Conservation (phyloP, 2,113 vertebrate genomes). For the Nannobrachium achirus region DNA sequence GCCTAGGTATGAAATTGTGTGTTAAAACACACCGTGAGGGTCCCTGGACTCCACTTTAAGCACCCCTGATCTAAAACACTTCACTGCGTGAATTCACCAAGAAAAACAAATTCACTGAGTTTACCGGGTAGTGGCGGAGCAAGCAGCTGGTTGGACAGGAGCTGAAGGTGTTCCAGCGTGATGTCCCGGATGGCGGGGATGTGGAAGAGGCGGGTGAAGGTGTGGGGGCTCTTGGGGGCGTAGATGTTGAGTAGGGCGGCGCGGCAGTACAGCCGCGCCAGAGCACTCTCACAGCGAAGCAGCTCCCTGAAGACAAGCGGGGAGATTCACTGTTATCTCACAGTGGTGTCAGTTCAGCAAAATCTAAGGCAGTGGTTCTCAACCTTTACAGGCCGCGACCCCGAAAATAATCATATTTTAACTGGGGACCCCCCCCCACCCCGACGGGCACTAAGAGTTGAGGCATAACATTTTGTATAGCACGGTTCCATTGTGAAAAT, state of each 20-base stretch:
- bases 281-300: conserved; percentile 89
- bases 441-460: too few species aligned
- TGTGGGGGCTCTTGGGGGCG: conserved; percentile 93
- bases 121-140: conserved; percentile 95
- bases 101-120: background rate
- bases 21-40: too few species aligned
- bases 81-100: background rate
- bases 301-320: conserved; percentile 84
- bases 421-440: too few species aligned
- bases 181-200: conserved; percentile 96
- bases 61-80: too few species aligned
- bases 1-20: too few species aligned
- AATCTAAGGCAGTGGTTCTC: too few species aligned
- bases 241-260: conserved; percentile 97
- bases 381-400: too few species aligned
- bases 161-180: conserved; percentile 95
- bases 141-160: conserved; percentile 96
- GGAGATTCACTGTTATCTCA: background rate
- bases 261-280: conserved; percentile 94
- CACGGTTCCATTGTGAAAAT: too few species aligned
- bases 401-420: too few species aligned
- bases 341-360: too few species aligned
- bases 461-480: too few species aligned
- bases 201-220: conserved; percentile 95
- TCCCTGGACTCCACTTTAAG: too few species aligned